Base-by-base conservation (phyloP, 2,797 vertebrate species). In the Malacoctenus gilli region DNA sequence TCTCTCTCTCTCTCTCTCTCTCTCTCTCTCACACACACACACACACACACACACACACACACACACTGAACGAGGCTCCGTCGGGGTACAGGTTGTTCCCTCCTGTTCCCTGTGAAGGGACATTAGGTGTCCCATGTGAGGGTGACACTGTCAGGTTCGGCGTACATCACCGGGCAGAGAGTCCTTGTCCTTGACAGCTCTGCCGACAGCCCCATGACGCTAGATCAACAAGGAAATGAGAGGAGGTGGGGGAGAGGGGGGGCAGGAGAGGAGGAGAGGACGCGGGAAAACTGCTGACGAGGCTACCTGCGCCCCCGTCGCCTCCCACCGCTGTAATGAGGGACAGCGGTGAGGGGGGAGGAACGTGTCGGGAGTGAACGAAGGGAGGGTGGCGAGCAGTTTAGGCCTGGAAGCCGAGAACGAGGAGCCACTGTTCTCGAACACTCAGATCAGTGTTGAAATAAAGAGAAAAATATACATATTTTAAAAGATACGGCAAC, bases 171-270 rank as follows among this genome's bases (percentile, higher is more conserved):
- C 2, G 2, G 43, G 43, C 34, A 38, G 59, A 38, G 59, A 77
- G 79, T 77, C 79, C 83, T 83, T 78, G 80, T 75, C 78, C 69
- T 76, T 72, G 85, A 72, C 79, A 81, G 68, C 66, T 52, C 40
- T n/a, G n/a, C 41, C 23, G 70, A 69, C 77, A 80, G 76, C 69
- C 57, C 59, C 14, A 4, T 35, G 30, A 75, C 30, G 18, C 68
- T 68, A 75, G 66, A 77, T 82, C 77, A 80, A 49, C 73, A 37
- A 40, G 59, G 55, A 79, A 83, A 80, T 57, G 68, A 77, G 62
- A 11, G 39, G 68, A 38, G 57, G 53, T 37, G 56, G 55, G 60
- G 61, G 30, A 50, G 62, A 13, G 32, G 38, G 40, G 18, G 8
- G 32, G 21, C 3, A 13, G 43, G 4, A 44, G 37, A 43, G 43